Evolutionary conservation across 2,113 vertebrate species (phyloP).

Genomic region (Ochotona princeps): DNA sequence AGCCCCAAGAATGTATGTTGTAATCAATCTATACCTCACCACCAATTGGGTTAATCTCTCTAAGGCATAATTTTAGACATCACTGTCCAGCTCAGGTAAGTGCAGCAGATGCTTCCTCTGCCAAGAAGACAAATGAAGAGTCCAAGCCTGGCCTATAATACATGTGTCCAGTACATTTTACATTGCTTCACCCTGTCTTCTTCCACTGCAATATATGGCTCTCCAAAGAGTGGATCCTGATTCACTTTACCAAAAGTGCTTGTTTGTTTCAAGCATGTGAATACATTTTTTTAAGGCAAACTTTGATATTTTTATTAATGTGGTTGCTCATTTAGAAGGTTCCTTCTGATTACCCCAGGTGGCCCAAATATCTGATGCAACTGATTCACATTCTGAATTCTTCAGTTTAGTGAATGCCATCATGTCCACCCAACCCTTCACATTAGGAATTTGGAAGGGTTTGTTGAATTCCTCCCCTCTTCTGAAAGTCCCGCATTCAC

Average conservation of each 20-base stretch:
- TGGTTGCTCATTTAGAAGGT: neutral
- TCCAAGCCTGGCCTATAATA: neutral
- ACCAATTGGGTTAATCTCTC: neutral
- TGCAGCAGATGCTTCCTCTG: neutral
- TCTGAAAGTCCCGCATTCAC: constrained; percentile 23
- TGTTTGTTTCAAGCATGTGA: neutral
- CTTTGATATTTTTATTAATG: neutral
- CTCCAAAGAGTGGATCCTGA: neutral
- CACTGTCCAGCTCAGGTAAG: neutral
- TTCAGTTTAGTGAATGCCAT: neutral
- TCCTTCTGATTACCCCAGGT: neutral
- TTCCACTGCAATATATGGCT: neutral
- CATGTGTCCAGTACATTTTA: neutral
- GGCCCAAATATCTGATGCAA: neutral
- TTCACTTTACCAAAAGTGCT: neutral
- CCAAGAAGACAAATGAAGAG: neutral
- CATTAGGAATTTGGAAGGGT: constrained; percentile 26
- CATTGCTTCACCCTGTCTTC: neutral
- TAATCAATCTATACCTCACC: neutral
- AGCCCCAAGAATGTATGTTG: neutral
- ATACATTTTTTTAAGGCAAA: neutral
- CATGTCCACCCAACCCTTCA: neutral
- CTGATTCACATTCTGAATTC: neutral
- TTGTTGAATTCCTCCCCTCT: neutral
- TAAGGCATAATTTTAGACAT: neutral